phyloP scores from a whole-genome alignment of 2,888 invertebrate species.

The Aphelenchoides bicaudatus region DNA sequence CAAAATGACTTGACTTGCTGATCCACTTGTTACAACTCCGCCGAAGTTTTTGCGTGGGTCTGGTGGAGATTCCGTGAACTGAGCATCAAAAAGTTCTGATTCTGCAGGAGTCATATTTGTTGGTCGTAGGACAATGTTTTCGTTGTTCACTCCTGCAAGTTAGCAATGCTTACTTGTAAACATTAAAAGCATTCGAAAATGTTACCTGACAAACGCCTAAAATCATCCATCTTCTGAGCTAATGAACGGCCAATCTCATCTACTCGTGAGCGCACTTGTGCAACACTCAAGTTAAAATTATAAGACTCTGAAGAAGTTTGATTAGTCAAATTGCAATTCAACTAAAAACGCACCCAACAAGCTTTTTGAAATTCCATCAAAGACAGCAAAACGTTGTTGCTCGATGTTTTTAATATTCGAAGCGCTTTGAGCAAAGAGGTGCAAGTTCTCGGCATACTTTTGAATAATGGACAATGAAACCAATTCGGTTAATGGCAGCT shows the following conservation, averaged over 20 bases:
- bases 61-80: conserved; percentile 9
- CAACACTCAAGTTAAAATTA: neutral
- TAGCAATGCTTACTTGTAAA: neutral
- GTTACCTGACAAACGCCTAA: conserved; percentile 7
- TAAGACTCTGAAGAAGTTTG: too few species aligned
- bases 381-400: conserved; percentile 1
- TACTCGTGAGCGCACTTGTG: conserved; percentile 1
- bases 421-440: conserved; percentile 4
- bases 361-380: neutral
- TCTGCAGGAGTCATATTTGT: conserved; percentile 10
- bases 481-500: neutral
- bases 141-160: neutral
- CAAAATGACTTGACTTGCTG: neutral
- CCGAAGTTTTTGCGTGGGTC: neutral
- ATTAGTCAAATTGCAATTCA: too few species aligned
- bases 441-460: conserved; percentile 13
- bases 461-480: neutral
- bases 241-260: conserved; percentile 11
- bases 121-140: conserved; percentile 5
- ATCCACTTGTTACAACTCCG: neutral
- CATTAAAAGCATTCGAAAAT: conserved; percentile 1
- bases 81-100: conserved; percentile 17
- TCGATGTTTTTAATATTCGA: conserved; percentile 7
- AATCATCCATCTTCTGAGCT: conserved; percentile 12
- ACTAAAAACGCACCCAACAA: conserved; percentile 9